Base-by-base conservation (phyloP, 1,140 invertebrate genomes). In the Telenomus remus region DNA sequence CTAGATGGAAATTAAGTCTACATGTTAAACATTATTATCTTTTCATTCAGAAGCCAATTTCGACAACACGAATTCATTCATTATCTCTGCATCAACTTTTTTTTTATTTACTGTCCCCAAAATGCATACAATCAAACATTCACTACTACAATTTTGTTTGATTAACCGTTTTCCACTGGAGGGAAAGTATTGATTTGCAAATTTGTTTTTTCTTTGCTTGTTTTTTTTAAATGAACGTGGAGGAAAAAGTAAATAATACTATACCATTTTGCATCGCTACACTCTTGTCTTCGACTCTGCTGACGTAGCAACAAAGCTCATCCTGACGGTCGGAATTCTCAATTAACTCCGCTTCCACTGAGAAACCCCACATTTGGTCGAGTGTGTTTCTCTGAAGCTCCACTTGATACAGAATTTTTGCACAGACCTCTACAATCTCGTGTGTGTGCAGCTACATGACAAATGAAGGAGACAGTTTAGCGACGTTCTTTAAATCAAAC, bases 301-400 rank as follows among this genome's bases (percentile, higher is more conserved):
- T 96, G 77, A 98, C 96, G 87, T 98, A 98, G 86, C 97, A 97
- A 86, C 96, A 97, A 42, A 99, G 92, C 86, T 98, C 97, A 86
- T 98, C 97, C 85, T 98, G 97, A 46, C 95, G 90, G 85, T 98
- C 97, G 11, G 95, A 93, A 88, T 98, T 98, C 87, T 98, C 97
- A 60, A 97, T 96, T 48, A 98, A 90, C 87, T 98, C 97, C 3
- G 97, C 97, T 86, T 99, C 97, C 16, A 98, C 96, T 60, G 95
- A 96, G 88, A 99, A 97, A 64, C 97, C 97, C 95, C 97, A 98
- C 95, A 97, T 96, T 86, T 97, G 95, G 79, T 97, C 96, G 73
- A 97, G 89, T 10, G 94, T 95, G 55, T 91, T 93, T 59, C 96
- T 90, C 64, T 95, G 94, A 79, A 99, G 89, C 86, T 98, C 96